Percentiles rank a stretch among this genome's conserved stretches.
phyloP scores from a whole-genome alignment of 2,113 vertebrate genomes.

The Hydrochoerus hydrochaeris region DNA sequence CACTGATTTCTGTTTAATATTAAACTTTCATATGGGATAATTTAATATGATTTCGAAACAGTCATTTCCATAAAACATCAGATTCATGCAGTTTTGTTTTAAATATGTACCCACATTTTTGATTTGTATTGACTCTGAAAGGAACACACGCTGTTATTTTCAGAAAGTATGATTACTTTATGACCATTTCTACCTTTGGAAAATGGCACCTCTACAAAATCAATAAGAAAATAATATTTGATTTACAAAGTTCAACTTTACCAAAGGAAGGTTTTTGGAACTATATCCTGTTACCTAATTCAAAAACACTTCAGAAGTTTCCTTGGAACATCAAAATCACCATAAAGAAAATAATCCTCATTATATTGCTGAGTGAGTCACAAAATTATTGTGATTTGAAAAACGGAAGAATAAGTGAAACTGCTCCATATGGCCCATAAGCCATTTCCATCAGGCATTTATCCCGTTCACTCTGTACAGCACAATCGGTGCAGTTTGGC shows the following conservation, averaged over 20 bases:
- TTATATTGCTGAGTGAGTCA: conserved; percentile 18
- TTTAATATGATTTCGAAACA: conserved; percentile 19
- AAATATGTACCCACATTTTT: neutral
- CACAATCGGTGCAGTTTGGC: neutral
- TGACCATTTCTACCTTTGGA: neutral
- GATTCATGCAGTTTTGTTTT: neutral
- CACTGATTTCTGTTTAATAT: conserved; percentile 18
- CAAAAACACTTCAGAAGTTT: conserved; percentile 39
- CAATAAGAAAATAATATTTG: conserved; percentile 36
- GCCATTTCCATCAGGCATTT: neutral
- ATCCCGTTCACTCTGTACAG: neutral
- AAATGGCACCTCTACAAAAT: neutral
- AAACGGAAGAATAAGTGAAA: conserved; percentile 24
- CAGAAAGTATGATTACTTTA: neutral
- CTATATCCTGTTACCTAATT: neutral
- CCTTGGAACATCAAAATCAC: conserved; percentile 19
- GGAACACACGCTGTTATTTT: neutral
- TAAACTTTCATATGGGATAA: conserved; percentile 16
- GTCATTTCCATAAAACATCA: neutral
- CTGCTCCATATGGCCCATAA: neutral
- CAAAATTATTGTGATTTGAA: neutral
- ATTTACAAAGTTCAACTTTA: conserved; percentile 47
- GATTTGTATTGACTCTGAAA: conserved; percentile 17
- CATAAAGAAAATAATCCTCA: neutral
- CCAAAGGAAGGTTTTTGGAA: conserved; percentile 45